Evolutionary conservation across 1,140 invertebrate genomes (phyloP).

Genomic region (Euwallacea fornicatus): DNA sequence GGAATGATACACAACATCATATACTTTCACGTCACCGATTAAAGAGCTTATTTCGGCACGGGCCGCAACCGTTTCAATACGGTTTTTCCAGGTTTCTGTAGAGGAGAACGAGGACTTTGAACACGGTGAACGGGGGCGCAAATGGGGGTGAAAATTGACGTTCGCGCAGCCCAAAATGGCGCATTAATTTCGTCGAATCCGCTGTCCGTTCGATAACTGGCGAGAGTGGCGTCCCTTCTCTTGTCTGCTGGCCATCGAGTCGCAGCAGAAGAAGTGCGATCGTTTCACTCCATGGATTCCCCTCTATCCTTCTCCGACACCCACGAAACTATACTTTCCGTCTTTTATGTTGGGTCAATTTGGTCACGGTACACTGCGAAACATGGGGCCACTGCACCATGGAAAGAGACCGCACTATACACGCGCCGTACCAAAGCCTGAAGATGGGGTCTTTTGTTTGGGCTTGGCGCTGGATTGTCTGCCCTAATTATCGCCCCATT

Average conservation of each 20-base stretch:
- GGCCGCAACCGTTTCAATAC: too few species aligned
- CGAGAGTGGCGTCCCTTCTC: constrained; percentile 21
- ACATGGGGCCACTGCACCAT: not conserved
- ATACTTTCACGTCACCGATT: too few species aligned
- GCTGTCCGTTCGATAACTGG: constrained; percentile 20
- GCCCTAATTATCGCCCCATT: not conserved
- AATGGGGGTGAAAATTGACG: not conserved
- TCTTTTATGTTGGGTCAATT: not conserved
- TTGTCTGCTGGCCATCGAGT: constrained; percentile 15
- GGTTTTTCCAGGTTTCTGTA: too few species aligned
- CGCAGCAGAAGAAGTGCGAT: constrained; percentile 12
- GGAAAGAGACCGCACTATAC: not conserved
- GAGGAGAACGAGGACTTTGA: too few species aligned
- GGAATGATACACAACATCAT: too few species aligned
- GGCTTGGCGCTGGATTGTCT: not conserved
- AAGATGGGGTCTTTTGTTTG: not conserved
- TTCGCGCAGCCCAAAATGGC: constrained; percentile 16
- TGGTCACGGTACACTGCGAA: not conserved
- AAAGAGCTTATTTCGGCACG: too few species aligned
- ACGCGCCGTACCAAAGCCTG: not conserved
- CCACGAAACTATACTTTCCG: not conserved
- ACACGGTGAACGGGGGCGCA: not conserved
- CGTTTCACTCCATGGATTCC: not conserved
- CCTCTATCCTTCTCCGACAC: not conserved
- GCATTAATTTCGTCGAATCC: constrained; percentile 12